These are phyloP conservation scores for Catharus minimus DNA, from an alignment of 2,113 vertebrate genomes.

Conservation along the genomic window DNA sequence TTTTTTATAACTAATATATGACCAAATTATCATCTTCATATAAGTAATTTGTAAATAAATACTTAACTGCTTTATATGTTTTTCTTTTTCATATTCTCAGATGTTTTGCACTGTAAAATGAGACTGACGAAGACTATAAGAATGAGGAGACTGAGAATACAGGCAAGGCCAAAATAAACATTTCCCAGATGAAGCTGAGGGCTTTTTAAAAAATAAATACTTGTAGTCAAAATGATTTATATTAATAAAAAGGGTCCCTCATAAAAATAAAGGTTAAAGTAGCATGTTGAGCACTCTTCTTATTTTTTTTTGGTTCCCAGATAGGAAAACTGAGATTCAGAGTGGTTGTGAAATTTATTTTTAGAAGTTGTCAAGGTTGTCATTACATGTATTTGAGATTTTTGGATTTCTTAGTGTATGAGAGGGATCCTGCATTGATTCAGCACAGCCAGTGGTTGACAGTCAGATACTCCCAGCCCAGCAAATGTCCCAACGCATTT, in stretches of 20 bases:
- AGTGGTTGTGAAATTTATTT: background rate
- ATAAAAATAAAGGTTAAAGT: background rate
- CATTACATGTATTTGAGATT: background rate
- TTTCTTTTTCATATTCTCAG: background rate
- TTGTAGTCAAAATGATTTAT: background rate
- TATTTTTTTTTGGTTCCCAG: background rate
- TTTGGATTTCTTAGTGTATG: background rate
- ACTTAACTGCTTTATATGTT: background rate
- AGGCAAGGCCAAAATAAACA: background rate
- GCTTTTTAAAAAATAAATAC: background rate
- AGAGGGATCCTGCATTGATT: background rate
- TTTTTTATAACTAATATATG: background rate
- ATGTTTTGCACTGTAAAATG: background rate
- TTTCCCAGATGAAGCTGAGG: background rate
- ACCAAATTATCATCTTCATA: background rate
- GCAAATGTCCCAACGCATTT: background rate
- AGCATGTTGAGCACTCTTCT: background rate
- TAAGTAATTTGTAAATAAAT: background rate
- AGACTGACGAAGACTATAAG: background rate
- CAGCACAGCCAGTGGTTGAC: background rate
- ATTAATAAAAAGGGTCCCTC: background rate
- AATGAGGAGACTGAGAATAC: background rate
- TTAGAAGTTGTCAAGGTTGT: background rate
- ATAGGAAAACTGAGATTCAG: background rate
- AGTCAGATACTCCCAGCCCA: background rate